Percentiles rank a stretch among this genome's conserved stretches.
These are phyloP conservation scores for Garra rufa DNA, from an alignment of 2,113 vertebrate genomes.

Conservation along the genomic window DNA sequence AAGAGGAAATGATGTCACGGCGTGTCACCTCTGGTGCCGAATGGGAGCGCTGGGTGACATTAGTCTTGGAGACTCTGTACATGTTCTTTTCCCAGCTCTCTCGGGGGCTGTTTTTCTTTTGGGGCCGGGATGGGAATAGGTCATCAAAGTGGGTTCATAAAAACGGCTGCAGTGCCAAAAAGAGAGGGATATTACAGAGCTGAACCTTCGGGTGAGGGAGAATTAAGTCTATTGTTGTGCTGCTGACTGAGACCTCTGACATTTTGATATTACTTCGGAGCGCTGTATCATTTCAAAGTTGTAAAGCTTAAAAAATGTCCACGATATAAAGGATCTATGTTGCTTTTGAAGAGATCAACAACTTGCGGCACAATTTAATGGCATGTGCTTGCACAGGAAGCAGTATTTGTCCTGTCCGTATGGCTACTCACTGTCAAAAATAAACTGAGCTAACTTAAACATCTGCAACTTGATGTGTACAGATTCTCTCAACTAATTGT, in stretches of 20 bases:
- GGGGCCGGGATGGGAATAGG: neutral
- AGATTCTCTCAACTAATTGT: neutral
- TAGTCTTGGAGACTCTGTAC: slow-evolving; percentile 33
- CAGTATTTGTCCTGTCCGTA: neutral
- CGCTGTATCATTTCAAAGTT: neutral
- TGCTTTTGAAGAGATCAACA: slow-evolving; percentile 18
- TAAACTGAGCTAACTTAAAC: neutral
- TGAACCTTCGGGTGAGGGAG: neutral
- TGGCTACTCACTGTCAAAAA: neutral
- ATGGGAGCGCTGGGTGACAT: slow-evolving; percentile 39
- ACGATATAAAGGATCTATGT: neutral
- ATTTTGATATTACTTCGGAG: slow-evolving; percentile 7
- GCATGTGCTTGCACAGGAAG: neutral
- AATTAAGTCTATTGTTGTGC: slow-evolving; percentile 21
- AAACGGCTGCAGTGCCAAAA: neutral
- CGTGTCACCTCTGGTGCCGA: slow-evolving; percentile 48
- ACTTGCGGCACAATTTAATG: neutral
- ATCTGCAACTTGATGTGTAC: neutral
- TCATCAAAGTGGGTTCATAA: slow-evolving; percentile 28
- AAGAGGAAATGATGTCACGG: slow-evolving; percentile 59
- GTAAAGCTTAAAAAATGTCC: neutral
- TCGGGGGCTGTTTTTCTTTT: slow-evolving; percentile 17
- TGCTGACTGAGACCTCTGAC: slow-evolving; percentile 16
- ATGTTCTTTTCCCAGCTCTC: slow-evolving; percentile 7
- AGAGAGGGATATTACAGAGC: neutral